Base-by-base conservation (phyloP, 2,113 vertebrate genomes). In the Caloenas nicobarica region DNA sequence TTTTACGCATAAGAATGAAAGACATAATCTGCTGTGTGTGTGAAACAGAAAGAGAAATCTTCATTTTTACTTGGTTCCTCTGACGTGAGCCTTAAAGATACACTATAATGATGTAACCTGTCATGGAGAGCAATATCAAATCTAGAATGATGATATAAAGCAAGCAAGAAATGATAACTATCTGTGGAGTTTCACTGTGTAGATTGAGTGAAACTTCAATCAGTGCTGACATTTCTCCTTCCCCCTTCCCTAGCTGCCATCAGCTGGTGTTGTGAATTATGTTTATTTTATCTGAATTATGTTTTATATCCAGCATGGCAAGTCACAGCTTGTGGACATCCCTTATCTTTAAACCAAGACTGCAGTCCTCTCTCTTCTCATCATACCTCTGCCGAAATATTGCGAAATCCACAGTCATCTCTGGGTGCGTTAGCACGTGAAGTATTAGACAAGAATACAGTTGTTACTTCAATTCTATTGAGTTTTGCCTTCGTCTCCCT, bases 401-500 rank as follows among this genome's bases (percentile, higher is more conserved):
- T 84, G 17, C 61, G 83, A 93, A 93, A 89, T 64, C 40, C 42
- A 36, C 58, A 80, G 62, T 51, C 51, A 48, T 58, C 62, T 88
- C 58, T 82, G 70, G 31, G 50, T 9, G 21, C 31, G 26, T n/a
- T 88, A 90, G 4, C 29, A 42, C 91, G 85, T 66, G 31, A 88
- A 66, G 50, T 57, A 80, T 73, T 86, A 80, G 73, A 89, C 9
- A 81, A 60, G 16, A 93, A 74, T 60, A 44, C 2, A 46, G 18
- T 34, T 83, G 64, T 89, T 92, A n/a, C 53, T 86, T 90, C 85
- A 62, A 9, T 70, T 89, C 88, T 94, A 71, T 64, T 68, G 82
- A 96, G 93, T 90, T 77, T 96, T 92, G 16, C 62, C 61, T 91
- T 93, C 0, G 6, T 56, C 79, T 95, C 85, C 46, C 64, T 81